Conservation (phyloP, 1,140 invertebrate species). For the Sycobia sp. region DNA sequence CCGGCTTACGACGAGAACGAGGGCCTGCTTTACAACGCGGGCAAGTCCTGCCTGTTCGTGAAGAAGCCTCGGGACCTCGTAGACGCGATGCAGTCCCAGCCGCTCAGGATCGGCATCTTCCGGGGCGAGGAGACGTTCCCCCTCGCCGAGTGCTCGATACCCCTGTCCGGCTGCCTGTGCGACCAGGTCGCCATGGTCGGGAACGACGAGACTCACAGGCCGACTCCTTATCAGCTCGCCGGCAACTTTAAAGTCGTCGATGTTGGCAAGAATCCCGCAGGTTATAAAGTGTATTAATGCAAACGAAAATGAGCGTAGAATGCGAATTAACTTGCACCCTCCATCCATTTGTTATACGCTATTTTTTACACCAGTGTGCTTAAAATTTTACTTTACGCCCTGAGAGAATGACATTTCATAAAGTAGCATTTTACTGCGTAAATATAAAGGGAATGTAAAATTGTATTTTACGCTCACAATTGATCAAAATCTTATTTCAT, state of each 20-base stretch:
- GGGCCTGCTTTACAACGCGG: constrained; percentile 45
- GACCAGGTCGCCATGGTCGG: constrained; percentile 53
- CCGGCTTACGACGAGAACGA: constrained; percentile 32
- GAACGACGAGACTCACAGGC: constrained; percentile 49
- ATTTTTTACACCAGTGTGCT: neutral
- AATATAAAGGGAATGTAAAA: too few species aligned
- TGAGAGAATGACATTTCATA: too few species aligned
- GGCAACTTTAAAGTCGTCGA: constrained; percentile 48
- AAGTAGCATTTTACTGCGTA: too few species aligned
- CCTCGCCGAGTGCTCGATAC: constrained; percentile 48
- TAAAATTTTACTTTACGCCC: too few species aligned
- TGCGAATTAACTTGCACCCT: neutral
- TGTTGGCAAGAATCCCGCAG: constrained; percentile 51
- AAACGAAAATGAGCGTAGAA: too few species aligned
- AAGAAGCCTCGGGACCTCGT: constrained; percentile 50
- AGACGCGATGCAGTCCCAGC: constrained; percentile 41
- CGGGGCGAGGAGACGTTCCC: constrained; percentile 52
- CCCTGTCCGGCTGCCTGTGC: constrained; percentile 52
- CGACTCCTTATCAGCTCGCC: constrained; percentile 48
- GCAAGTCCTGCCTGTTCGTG: constrained; percentile 51
- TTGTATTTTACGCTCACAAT: too few species aligned
- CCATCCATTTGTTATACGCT: too few species aligned
- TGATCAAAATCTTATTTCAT: too few species aligned
- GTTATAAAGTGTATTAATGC: too few species aligned
- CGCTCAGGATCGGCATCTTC: constrained; percentile 51